These are phyloP conservation scores for Tenthredo livida DNA, from an alignment of 2,888 invertebrate species.

Conservation along the genomic window DNA sequence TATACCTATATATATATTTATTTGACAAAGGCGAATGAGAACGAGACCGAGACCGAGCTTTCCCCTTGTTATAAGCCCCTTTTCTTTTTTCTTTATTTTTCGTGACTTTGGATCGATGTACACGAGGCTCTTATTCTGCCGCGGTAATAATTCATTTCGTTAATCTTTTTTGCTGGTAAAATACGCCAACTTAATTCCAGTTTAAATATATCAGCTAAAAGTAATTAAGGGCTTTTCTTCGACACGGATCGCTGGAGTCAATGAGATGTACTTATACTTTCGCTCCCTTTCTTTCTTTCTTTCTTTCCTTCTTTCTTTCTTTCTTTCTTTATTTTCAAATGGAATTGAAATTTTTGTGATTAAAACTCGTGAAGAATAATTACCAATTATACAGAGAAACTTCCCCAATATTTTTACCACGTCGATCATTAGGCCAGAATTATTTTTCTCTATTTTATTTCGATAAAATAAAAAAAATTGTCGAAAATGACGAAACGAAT, in stretches of 20 bases:
- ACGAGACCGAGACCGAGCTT: not conserved
- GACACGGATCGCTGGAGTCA: not conserved
- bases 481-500: not conserved
- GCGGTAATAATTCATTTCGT: slow-evolving; percentile 9
- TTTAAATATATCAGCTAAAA: slow-evolving; percentile 17
- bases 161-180: not conserved
- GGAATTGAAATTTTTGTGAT: not conserved
- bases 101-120: not conserved
- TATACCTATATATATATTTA: not conserved
- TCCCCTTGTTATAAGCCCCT: not conserved
- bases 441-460: not conserved
- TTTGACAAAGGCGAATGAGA: slow-evolving; percentile 14
- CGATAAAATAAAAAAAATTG: not conserved
- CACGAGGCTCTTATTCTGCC: slow-evolving; percentile 18
- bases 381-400: not conserved
- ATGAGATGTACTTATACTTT: not conserved
- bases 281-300: not conserved
- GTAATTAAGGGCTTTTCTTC: slow-evolving; percentile 9
- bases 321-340: not conserved
- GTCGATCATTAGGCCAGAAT: not conserved
- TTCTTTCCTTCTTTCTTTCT: not conserved
- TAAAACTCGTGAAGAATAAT: not conserved
- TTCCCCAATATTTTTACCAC: not conserved
- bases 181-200: slow-evolving; percentile 8
- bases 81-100: not conserved